A percentile compares a stretch with the other conserved stretches of the same genome.
Evolutionary conservation across 1,140 invertebrate genomes (phyloP).

Genomic region (Babylonia areolata): DNA sequence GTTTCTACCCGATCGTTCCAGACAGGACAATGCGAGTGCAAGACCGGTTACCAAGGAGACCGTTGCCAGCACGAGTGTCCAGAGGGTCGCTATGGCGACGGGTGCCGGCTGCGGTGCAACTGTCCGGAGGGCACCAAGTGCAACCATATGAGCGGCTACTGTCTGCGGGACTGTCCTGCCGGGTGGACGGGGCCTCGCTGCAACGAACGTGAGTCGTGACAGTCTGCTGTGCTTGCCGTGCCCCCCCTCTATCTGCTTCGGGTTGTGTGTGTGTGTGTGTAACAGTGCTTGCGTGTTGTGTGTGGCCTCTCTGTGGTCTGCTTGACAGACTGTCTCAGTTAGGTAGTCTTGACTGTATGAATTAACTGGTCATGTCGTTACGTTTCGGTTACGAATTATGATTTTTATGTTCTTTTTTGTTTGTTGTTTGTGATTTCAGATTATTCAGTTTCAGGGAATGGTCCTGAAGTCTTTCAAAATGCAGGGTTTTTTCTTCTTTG

Average conservation of each 20-base stretch:
- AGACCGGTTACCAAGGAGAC: conserved; percentile 81
- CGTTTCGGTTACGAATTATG: no score
- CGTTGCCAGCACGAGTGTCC: conserved; percentile 67
- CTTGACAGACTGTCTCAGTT: no score
- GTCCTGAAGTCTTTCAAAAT: no score
- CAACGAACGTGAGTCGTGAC: conserved; percentile 78
- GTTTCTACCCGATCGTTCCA: conserved; percentile 48
- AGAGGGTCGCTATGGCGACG: conserved; percentile 72
- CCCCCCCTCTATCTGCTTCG: background rate
- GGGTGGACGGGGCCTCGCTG: conserved; percentile 90
- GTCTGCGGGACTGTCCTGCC: conserved; percentile 85
- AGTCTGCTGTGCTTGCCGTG: background rate
- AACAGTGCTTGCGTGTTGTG: no score
- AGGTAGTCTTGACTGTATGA: no score
- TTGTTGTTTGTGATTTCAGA: no score
- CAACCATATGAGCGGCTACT: conserved; percentile 90
- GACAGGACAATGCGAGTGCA: conserved; percentile 91
- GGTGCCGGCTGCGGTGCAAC: conserved; percentile 72
- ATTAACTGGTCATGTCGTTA: no score
- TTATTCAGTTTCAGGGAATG: no score
- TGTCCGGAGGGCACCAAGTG: conserved; percentile 80
- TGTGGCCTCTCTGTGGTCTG: no score
- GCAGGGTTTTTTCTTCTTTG: no score
- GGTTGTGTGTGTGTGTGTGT: background rate
- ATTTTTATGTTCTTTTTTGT: no score